Base-by-base conservation (phyloP, 64 coral and sea anemone species). In the Catalaphyllia jardinei region DNA sequence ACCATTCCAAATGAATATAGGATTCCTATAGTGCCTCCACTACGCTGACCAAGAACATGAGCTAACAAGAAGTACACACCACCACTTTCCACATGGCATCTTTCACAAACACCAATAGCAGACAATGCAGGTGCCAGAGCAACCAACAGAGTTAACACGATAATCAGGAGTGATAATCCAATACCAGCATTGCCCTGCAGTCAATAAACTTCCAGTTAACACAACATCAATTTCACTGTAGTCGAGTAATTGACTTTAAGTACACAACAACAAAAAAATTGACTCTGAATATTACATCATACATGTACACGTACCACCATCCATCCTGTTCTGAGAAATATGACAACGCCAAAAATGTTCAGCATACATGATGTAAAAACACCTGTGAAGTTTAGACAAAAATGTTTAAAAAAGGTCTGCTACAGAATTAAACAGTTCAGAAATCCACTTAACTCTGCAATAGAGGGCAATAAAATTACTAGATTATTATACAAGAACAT, bases 271-370 rank as follows among this genome's bases (percentile, higher is more conserved):
- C 33, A 35, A 35, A 35, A 35, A 35, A 35, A 35, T 35, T 35
- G 3, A 35, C 3, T 35, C 33, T 10, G 0, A 29, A 12, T 76
- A 0, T 76, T 17, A 30, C 10, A 87, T 10, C 6, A 69, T 7
- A 11, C 22, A 69, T 25, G 22, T 10, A 27, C 10, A 93, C 97
- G 84, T 93, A 99, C 97, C 91, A 99, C 97, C 91, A 95, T 93
- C 97, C 97, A 99, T 67, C 97, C 97, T 73, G 97, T 99, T 6
- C 97, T 75, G 20, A 99, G 97, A 87, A 99, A 99, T 29, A 99
- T 99, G 2, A 99, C 94, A 86, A 99, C 97, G 74, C 97, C 97
- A 91, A 99, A 99, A 73, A 99, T 98, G 74, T 98, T 98, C 72
- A 98, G 79, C 94, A 98, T 94, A 77, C 96, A 98, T 79, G 93